Evolutionary conservation across 64 coral and sea anemone species (phyloP).

Genomic region (Catalaphyllia jardinei): DNA sequence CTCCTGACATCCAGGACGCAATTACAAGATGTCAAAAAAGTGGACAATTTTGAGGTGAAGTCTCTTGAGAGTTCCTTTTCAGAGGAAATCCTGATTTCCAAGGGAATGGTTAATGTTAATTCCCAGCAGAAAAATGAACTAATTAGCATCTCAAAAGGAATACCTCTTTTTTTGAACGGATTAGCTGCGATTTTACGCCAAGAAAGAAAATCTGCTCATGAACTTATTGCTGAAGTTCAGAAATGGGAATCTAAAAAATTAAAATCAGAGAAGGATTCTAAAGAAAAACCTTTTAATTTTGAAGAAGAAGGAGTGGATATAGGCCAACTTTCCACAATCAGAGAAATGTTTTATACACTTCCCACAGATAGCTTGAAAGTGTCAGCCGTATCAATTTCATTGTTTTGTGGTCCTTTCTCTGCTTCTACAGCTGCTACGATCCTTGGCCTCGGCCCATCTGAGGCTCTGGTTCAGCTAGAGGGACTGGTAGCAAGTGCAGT

Average conservation of each 20-base stretch:
- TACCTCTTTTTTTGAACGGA: neutral
- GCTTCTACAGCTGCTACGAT: neutral
- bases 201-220: neutral
- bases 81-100: neutral
- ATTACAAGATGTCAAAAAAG: neutral
- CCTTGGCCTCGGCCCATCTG: neutral
- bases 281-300: constrained; percentile 4
- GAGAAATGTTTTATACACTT: neutral
- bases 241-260: neutral
- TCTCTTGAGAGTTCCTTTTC: neutral
- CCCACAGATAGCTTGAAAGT: neutral
- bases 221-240: neutral
- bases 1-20: neutral
- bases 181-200: neutral
- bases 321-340: neutral
- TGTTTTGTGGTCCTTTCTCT: constrained; percentile 10
- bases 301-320: neutral
- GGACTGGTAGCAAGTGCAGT: neutral
- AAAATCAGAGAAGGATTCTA: neutral
- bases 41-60: neutral
- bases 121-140: neutral
- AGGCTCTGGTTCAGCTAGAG: neutral
- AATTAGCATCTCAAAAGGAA: neutral
- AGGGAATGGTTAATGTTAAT: neutral
- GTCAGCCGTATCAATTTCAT: neutral